phyloP scores from a whole-genome alignment of 2,888 invertebrate genomes.

The Anticlea derivata region DNA sequence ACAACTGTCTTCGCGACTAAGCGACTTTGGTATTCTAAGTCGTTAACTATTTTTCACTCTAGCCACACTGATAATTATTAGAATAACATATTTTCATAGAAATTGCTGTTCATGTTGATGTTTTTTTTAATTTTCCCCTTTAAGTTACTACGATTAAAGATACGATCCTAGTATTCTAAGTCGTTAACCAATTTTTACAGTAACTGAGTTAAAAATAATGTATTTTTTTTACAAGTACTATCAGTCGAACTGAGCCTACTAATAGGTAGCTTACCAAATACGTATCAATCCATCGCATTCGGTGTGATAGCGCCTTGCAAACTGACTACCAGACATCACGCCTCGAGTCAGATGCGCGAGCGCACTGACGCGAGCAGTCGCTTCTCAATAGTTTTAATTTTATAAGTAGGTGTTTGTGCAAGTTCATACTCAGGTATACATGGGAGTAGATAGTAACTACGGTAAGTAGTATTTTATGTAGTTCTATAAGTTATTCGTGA shows the following conservation, averaged over 20 bases:
- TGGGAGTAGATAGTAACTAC: conserved; percentile 47
- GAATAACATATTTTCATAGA: too few species aligned
- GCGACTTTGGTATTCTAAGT: too few species aligned
- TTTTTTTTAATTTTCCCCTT: too few species aligned
- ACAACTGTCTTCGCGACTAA: too few species aligned
- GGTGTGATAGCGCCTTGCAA: conserved; percentile 65
- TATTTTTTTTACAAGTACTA: too few species aligned
- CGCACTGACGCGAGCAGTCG: conserved; percentile 51
- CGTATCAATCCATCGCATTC: conserved; percentile 33
- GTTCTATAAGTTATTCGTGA: background rate
- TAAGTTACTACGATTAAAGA: too few species aligned
- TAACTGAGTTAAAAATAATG: too few species aligned
- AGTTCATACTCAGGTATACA: conserved; percentile 30
- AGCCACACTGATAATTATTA: too few species aligned
- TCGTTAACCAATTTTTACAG: too few species aligned
- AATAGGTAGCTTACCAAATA: background rate
- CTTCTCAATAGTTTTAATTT: conserved; percentile 43
- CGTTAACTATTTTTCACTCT: too few species aligned
- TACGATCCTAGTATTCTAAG: too few species aligned
- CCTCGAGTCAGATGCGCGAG: conserved; percentile 60
- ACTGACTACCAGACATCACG: conserved; percentile 38
- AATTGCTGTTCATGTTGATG: too few species aligned
- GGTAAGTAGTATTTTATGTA: conserved; percentile 58
- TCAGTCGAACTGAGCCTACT: background rate
- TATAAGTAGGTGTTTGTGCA: conserved; percentile 44